Evolutionary conservation across 2,797 vertebrate genomes (phyloP).

Genomic region (Phalanger gymnotis): DNA sequence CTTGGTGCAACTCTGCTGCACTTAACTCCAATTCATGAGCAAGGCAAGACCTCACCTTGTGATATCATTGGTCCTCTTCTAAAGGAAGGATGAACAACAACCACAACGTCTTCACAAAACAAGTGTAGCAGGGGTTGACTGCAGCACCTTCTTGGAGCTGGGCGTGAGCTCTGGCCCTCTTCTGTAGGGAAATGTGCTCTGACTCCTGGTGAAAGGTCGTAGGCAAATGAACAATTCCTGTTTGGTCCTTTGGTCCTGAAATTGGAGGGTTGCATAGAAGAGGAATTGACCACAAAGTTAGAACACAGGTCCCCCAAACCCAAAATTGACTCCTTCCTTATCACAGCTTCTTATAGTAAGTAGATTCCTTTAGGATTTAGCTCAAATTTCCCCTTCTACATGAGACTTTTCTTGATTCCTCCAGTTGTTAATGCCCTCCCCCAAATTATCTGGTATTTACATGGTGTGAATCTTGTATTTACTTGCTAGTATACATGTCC

Average conservation of each 20-base stretch:
- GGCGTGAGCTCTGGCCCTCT: not conserved
- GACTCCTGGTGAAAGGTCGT: too few species aligned
- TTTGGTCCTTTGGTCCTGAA: not conserved
- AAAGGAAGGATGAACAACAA: not conserved
- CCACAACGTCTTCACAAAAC: not conserved
- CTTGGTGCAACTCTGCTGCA: not conserved
- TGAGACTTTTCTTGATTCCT: too few species aligned
- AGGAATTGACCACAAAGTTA: not conserved
- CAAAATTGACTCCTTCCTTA: too few species aligned
- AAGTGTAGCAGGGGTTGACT: not conserved
- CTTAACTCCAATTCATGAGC: not conserved
- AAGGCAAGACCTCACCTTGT: not conserved
- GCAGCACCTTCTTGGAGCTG: not conserved
- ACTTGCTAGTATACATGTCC: too few species aligned
- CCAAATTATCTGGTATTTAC: too few species aligned
- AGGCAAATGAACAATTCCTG: not conserved
- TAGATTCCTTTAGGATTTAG: too few species aligned
- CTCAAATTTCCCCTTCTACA: too few species aligned
- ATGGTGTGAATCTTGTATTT: too few species aligned
- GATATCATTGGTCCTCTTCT: not conserved
- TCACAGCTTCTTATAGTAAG: too few species aligned
- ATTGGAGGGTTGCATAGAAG: not conserved
- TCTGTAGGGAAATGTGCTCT: not conserved
- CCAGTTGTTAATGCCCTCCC: too few species aligned
- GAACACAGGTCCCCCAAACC: too few species aligned